These are phyloP conservation scores for Argyrosomus regius DNA, from an alignment of 2,797 vertebrate genomes.

Conservation along the genomic window DNA sequence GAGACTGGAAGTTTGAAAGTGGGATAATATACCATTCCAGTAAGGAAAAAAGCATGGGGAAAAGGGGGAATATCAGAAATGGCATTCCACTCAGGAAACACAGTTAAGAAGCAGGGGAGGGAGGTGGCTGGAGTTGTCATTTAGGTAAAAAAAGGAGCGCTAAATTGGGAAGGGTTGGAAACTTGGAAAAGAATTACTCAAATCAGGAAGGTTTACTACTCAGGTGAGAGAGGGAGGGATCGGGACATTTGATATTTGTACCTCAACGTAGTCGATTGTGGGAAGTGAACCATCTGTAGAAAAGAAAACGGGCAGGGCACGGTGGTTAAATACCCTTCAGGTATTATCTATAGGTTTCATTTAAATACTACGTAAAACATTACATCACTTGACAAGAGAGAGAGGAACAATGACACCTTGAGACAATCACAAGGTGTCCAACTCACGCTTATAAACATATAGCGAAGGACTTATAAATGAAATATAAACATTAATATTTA, in stretches of 20 bases:
- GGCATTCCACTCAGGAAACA: constrained; percentile 85
- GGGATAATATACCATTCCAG: constrained; percentile 81
- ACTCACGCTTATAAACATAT: background rate
- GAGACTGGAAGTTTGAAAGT: constrained; percentile 75
- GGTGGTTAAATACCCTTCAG: constrained; percentile 84
- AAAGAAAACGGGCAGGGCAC: constrained; percentile 87
- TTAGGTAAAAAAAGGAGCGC: constrained; percentile 73
- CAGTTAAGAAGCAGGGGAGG: constrained; percentile 83
- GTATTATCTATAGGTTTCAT: constrained; percentile 58
- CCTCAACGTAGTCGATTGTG: constrained; percentile 87
- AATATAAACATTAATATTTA: constrained; percentile 33
- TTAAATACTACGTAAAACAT: constrained; percentile 50
- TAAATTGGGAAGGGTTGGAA: constrained; percentile 78
- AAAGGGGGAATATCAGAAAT: constrained; percentile 73
- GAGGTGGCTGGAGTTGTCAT: constrained; percentile 76
- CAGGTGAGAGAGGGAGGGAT: constrained; percentile 79
- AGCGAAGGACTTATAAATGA: constrained; percentile 8
- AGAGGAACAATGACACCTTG: constrained; percentile 45
- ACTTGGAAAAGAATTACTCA: constrained; percentile 80
- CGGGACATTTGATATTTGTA: constrained; percentile 86
- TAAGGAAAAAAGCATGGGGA: constrained; percentile 75
- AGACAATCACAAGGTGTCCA: constrained; percentile 21
- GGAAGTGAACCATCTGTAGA: constrained; percentile 89
- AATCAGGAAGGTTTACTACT: constrained; percentile 83
- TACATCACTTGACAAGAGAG: constrained; percentile 36